phyloP scores from a whole-genome alignment of 2,797 vertebrate species.

The Labeo calbasu region DNA sequence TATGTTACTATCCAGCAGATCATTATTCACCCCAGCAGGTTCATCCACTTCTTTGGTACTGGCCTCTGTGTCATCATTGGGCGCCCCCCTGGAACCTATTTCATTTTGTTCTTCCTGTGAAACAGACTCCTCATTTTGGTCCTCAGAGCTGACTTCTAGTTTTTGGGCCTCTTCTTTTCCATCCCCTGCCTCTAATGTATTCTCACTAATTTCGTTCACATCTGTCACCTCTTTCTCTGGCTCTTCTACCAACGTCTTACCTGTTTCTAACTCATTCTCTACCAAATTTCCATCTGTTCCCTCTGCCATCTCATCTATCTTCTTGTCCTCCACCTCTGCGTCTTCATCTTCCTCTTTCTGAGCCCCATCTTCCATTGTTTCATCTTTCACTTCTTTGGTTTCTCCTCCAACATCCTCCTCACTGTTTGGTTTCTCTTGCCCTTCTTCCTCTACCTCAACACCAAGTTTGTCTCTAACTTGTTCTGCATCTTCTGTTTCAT shows the following conservation, averaged over 20 bases:
- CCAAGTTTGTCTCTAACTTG: neutral
- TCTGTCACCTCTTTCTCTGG: constrained; percentile 33
- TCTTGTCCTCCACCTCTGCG: constrained; percentile 16
- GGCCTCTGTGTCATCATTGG: constrained; percentile 18
- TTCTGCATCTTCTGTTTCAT: constrained; percentile 25
- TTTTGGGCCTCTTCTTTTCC: constrained; percentile 22
- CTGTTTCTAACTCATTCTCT: constrained; percentile 33
- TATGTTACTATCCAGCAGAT: constrained; percentile 15
- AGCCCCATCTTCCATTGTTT: neutral
- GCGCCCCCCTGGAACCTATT: neutral
- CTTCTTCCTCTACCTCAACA: neutral
- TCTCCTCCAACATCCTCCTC: fast-evolving
- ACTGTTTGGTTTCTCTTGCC: neutral
- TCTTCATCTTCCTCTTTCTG: neutral
- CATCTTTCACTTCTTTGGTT: neutral
- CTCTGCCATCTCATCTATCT: neutral
- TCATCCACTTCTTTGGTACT: constrained; percentile 12
- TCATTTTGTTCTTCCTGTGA: constrained; percentile 32
- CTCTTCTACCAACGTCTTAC: constrained; percentile 24
- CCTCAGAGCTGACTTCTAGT: constrained; percentile 7
- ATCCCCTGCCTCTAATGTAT: constrained; percentile 13
- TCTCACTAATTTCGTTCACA: constrained; percentile 32
- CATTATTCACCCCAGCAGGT: constrained; percentile 7
- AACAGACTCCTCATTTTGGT: constrained; percentile 10
- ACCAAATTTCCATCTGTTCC: constrained; percentile 2